phyloP scores from a whole-genome alignment of 2,888 invertebrate species.

The Caenorhabditis macrosperma region DNA sequence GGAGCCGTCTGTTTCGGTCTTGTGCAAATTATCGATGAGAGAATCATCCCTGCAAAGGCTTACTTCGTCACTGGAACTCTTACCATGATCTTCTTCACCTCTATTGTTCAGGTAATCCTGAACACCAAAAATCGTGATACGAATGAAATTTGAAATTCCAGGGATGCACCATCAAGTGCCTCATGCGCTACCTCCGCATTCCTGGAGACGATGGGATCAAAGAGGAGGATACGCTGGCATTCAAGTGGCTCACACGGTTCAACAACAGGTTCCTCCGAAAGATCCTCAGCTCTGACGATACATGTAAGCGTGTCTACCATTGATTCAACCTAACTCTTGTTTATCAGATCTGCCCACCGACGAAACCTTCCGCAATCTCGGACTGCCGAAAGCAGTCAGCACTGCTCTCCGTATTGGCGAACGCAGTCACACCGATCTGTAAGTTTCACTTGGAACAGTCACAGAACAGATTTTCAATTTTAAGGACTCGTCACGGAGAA shows the following conservation, averaged over 20 bases:
- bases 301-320: constrained; percentile 11
- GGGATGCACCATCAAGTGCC: constrained; percentile 55
- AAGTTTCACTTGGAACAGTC: background rate
- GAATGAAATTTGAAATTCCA: constrained; percentile 10
- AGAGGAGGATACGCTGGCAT: background rate
- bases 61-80: constrained; percentile 98
- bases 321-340: background rate
- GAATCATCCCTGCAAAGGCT: constrained; percentile 89
- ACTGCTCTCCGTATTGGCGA: constrained; percentile 60
- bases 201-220: constrained; percentile 37
- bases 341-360: constrained; percentile 59
- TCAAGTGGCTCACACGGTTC: constrained; percentile 6
- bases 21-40: constrained; percentile 83
- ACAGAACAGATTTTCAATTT: background rate
- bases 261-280: constrained; percentile 25
- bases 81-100: constrained; percentile 96
- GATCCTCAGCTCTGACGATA: constrained; percentile 31
- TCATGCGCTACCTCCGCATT: constrained; percentile 48
- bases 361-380: constrained; percentile 51
- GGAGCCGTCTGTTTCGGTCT: constrained; percentile 94
- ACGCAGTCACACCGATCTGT: constrained; percentile 56
- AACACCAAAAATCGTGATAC: background rate
- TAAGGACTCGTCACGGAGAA: constrained; percentile 37
- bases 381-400: constrained; percentile 60
- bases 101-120: constrained; percentile 89